Base-by-base conservation (phyloP, 1,140 invertebrate species). In the Hyles euphorbiae region DNA sequence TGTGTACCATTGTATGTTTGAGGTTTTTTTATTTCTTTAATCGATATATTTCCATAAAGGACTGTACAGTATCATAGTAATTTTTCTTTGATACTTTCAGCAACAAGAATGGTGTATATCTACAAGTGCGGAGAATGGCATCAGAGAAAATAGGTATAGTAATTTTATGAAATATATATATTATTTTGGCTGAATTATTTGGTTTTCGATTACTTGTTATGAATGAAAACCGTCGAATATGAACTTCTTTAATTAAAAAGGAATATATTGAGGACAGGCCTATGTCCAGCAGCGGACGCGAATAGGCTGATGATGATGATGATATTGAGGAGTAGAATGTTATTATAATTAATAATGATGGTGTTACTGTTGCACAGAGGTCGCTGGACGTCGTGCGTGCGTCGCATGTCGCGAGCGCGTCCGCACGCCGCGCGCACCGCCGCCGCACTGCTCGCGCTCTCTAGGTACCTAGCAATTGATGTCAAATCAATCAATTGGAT, bases 41-140 rank as follows among this genome's bases (percentile, higher is more conserved):
- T 22, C 22, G 22, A 22, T 2, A 22, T 22, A 22, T 22, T 1
- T 22, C 22, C 2, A 22, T 22, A 22, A 22, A 22, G 2, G 0
- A 22, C 22, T 22, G 22, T 22, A 22, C 22, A 22, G 22, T 22
- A 22, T 22, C 2, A 22, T 22, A 1, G 22, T 22, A 22, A 22
- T 22, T 22, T 22, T 22, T 22, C 22, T 22, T 22, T 0, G 22
- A 22, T 22, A 22, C 2, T 56, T 63, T 32, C 57, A 83, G 81
- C 65, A 63, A 55, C 62, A 72, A 33, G 79, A 84, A 55, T 82
- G 76, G 76, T 76, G 72, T 54, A 65, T 76, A 54, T 79, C 78
- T 10, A 62, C 61, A 8, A 69, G 67, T 3, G 78, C 67, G 0
- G 71, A 76, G 34, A 68, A 70, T 10, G 72, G 69, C 6, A 67